phyloP scores from a whole-genome alignment of 2,797 vertebrate genomes.

The Gallinago stenura region DNA sequence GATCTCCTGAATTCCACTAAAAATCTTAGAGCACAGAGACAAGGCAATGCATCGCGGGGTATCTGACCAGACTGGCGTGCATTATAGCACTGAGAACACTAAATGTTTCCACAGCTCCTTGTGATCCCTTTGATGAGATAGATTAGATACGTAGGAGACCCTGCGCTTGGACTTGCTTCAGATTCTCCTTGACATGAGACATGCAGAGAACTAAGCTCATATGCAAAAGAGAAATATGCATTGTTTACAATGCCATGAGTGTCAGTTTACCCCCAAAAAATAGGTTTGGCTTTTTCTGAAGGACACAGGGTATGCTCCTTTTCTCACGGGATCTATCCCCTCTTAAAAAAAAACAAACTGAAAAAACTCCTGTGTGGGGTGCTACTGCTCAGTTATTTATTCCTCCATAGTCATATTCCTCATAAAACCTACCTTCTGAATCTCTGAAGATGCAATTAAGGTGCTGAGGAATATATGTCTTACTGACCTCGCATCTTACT shows the following conservation, averaged over 20 bases:
- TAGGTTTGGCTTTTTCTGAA: neutral
- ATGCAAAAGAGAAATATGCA: neutral
- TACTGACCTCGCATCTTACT: neutral
- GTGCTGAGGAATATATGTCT: neutral
- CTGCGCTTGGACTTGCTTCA: neutral
- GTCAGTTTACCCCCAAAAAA: neutral
- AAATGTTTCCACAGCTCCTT: neutral
- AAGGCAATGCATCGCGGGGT: neutral
- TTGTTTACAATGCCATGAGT: neutral
- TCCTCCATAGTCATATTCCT: neutral
- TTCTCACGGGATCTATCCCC: neutral
- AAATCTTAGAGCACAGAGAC: neutral
- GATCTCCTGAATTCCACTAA: neutral
- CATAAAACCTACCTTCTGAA: neutral
- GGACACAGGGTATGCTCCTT: neutral
- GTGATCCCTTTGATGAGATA: neutral
- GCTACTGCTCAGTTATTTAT: neutral
- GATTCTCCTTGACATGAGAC: neutral
- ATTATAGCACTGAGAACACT: rapidly evolving
- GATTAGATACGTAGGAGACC: rapidly evolving
- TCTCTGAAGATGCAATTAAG: neutral
- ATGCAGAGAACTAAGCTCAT: rapidly evolving
- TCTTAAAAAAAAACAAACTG: neutral
- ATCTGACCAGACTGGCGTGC: neutral
- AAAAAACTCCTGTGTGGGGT: neutral